These are phyloP conservation scores for Muscicapa adusta DNA, from an alignment of 2,113 vertebrate genomes.

Conservation along the genomic window DNA sequence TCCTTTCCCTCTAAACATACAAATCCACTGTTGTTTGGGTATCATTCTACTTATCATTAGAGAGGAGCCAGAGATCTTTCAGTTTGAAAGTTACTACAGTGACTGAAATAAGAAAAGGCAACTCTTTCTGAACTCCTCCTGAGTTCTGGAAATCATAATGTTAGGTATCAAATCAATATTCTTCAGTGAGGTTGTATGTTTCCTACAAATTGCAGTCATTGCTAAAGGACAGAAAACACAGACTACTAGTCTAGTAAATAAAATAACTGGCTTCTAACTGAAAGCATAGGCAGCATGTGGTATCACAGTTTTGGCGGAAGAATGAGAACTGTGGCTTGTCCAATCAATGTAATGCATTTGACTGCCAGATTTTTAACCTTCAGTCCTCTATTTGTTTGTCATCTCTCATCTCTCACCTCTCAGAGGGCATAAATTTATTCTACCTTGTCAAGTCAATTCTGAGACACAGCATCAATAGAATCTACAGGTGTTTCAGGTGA, in stretches of 20 bases:
- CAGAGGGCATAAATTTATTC: not conserved
- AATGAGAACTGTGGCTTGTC: not conserved
- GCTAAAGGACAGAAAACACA: not conserved
- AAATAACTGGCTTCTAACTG: not conserved
- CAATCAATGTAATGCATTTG: not conserved
- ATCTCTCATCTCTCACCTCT: not conserved
- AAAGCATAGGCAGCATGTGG: not conserved
- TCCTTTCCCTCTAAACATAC: not conserved
- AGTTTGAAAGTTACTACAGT: not conserved
- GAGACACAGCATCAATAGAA: not conserved
- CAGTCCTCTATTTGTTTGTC: not conserved
- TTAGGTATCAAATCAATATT: not conserved
- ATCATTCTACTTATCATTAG: not conserved
- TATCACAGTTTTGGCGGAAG: not conserved
- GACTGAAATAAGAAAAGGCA: not conserved
- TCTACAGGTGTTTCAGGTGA: not conserved
- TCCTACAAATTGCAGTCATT: not conserved
- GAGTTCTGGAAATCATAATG: not conserved
- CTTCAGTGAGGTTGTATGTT: not conserved
- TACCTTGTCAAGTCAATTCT: not conserved
- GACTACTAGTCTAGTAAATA: not conserved
- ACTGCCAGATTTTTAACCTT: not conserved
- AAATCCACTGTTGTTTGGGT: not conserved
- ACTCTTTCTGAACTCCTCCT: not conserved
- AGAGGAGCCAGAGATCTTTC: not conserved